These are phyloP conservation scores for Aradophagus sp. DNA, from an alignment of 1,140 invertebrate genomes.

Conservation along the genomic window DNA sequence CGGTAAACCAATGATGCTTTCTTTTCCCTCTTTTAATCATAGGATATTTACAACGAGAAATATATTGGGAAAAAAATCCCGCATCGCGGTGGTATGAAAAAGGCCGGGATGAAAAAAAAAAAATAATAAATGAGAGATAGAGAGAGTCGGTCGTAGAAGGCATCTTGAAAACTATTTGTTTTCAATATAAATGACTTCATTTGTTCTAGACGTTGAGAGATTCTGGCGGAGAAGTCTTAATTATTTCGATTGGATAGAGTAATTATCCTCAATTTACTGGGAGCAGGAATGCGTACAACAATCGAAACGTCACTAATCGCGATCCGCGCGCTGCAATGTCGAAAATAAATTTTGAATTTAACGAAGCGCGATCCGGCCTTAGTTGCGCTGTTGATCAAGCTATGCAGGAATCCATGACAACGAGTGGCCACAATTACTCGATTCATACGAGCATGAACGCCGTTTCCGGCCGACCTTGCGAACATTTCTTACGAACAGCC, in stretches of 20 bases:
- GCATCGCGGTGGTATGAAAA: background rate
- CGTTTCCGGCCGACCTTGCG: conserved; percentile 43
- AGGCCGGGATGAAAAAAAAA: too few relatives aligned
- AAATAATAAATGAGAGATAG: too few relatives aligned
- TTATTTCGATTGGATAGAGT: conserved; percentile 21
- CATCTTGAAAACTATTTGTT: conserved; percentile 17
- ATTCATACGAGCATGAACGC: conserved; percentile 45
- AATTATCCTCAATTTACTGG: conserved; percentile 15
- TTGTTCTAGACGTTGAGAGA: conserved; percentile 12
- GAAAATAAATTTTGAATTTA: conserved; percentile 38
- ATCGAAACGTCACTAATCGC: too few relatives aligned
- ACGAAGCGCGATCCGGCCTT: conserved; percentile 8
- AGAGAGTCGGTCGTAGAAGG: too few relatives aligned
- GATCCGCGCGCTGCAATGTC: conserved; percentile 1
- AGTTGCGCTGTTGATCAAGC: conserved; percentile 18
- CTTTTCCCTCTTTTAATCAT: conserved; percentile 12
- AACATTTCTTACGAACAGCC: conserved; percentile 37
- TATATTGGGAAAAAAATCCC: conserved; percentile 10
- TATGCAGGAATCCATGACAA: conserved; percentile 35
- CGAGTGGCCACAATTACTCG: conserved; percentile 29
- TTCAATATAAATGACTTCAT: conserved; percentile 26
- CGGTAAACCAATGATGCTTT: conserved; percentile 12
- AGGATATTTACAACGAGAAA: conserved; percentile 10
- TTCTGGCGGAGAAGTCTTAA: conserved; percentile 20
- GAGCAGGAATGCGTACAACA: conserved; percentile 4